Percentiles rank a stretch among this genome's conserved stretches.
Conservation (phyloP, 2,888 invertebrate species). For the Thymelicus lineola region DNA sequence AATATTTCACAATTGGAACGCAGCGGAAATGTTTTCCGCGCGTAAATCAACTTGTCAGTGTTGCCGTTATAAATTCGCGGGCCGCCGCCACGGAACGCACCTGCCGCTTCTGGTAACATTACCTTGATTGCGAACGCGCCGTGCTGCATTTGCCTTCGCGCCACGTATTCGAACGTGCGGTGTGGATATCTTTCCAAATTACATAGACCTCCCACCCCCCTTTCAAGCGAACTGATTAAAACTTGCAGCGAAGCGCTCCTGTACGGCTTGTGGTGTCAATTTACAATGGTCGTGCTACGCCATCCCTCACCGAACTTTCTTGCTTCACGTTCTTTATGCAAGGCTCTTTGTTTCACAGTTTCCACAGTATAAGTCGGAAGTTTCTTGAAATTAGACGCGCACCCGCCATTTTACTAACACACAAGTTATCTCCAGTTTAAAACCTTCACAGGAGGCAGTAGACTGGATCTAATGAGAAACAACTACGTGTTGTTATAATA, state of each 20-base stretch:
- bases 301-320: constrained; percentile 58
- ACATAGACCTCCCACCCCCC: constrained; percentile 43
- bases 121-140: constrained; percentile 73
- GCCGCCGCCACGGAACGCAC: constrained; percentile 67
- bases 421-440: constrained; percentile 32
- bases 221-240: constrained; percentile 15
- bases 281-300: constrained; percentile 29
- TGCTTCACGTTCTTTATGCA: constrained; percentile 58
- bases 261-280: constrained; percentile 23
- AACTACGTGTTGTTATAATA: constrained; percentile 16
- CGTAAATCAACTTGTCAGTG: constrained; percentile 81
- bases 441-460: constrained; percentile 11
- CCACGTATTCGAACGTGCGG: constrained; percentile 53
- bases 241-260: constrained; percentile 15
- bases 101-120: constrained; percentile 72
- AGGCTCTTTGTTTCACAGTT: constrained; percentile 62
- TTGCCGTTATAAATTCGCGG: constrained; percentile 78
- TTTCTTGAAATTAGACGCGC: constrained; percentile 58
- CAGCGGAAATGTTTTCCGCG: constrained; percentile 65
- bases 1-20: constrained; percentile 70
- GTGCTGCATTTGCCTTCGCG: constrained; percentile 63
- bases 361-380: constrained; percentile 63
- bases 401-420: constrained; percentile 29
- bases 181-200: constrained; percentile 45
- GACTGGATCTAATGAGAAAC: constrained; percentile 20